Evolutionary conservation across 2,888 invertebrate species (phyloP).

Genomic region (Coleophora deauratella): DNA sequence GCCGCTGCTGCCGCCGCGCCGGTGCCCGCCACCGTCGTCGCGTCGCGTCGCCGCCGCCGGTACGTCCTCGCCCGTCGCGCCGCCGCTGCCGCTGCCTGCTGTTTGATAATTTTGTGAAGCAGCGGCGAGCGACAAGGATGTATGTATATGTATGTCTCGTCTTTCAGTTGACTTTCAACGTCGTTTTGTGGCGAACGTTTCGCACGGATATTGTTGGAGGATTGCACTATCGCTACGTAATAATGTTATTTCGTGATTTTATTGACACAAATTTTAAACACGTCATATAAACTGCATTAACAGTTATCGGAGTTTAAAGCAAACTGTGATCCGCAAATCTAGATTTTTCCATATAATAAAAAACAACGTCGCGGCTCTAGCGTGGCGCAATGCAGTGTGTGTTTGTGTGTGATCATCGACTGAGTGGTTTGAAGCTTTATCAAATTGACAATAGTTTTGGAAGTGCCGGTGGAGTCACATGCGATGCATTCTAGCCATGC

Average conservation of each 20-base stretch:
- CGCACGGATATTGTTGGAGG: conserved; percentile 66
- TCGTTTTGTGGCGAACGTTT: conserved; percentile 72
- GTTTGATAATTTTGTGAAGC: conserved; percentile 64
- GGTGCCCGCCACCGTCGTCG: conserved; percentile 23
- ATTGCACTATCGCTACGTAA: conserved; percentile 69
- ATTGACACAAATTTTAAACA: conserved; percentile 28
- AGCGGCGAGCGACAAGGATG: conserved; percentile 67
- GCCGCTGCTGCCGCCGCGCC: conserved; percentile 27
- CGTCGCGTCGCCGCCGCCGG: conserved; percentile 29
- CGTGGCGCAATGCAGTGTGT: conserved; percentile 73
- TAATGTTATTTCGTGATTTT: conserved; percentile 52
- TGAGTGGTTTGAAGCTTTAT: conserved; percentile 52
- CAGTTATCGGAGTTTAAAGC: conserved; percentile 16
- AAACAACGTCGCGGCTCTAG: conserved; percentile 57
- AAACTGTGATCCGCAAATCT: conserved; percentile 22
- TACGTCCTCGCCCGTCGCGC: conserved; percentile 26
- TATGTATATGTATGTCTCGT: conserved; percentile 72
- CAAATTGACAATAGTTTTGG: conserved; percentile 40
- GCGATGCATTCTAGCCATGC: conserved; percentile 57
- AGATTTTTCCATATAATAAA: conserved; percentile 33
- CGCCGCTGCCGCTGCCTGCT: conserved; percentile 29
- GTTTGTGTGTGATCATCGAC: conserved; percentile 59
- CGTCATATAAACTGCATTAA: conserved; percentile 15
- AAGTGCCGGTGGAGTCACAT: conserved; percentile 39
- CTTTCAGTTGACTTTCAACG: conserved; percentile 75